Base-by-base conservation (phyloP, 2,113 vertebrate genomes). In the Donacobius atricapilla region DNA sequence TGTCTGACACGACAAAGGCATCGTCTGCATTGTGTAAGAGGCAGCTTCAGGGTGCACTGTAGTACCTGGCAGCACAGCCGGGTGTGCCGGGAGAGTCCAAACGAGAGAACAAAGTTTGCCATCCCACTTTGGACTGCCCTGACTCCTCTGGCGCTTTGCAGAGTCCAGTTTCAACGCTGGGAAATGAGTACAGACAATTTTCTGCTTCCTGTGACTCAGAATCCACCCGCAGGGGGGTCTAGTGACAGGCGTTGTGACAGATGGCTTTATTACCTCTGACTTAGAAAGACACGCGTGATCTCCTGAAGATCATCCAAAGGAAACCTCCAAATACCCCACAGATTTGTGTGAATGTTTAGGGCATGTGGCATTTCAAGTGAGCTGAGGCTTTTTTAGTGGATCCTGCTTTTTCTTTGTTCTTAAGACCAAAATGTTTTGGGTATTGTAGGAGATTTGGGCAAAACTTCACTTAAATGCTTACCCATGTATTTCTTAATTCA, bases 241-340 rank as follows among this genome's bases (percentile, higher is more conserved):
- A 11, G 68, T 0, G 56, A 48, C 70, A 94, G 76, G 77, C 11
- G 0, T 15, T 57, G 11, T 25, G 91, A 27, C 83, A 77, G 90
- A 90, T 60, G 85, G 33, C 44, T 94, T 94, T 83, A 89, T 93
- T 89, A 87, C 90, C 93, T 92, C 69, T 87, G 90, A 83, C 88
- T 90, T 33, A 30, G 68, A 27, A 24, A 86, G 79, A 25, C 76
- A 64, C 0, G 1, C 81, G 65, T 68, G 90, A 68, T 68, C 85
- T 90, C 63, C 93, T 92, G 88, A 92, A 82, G 88, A 92, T 92
- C 92, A 64, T 79, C 68, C 13, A 63, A 78, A 89, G 69, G 35
- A 87, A 95, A 37, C 31, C 60, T 84, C 76, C 56, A 75, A 91
- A 83, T 51, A 30, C 64, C 79, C 37, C 13, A 30, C 39, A 73